Percentiles rank a stretch among this genome's conserved stretches.
These are phyloP conservation scores for Poecile montanus DNA, from an alignment of 2,797 vertebrate species.

Conservation along the genomic window DNA sequence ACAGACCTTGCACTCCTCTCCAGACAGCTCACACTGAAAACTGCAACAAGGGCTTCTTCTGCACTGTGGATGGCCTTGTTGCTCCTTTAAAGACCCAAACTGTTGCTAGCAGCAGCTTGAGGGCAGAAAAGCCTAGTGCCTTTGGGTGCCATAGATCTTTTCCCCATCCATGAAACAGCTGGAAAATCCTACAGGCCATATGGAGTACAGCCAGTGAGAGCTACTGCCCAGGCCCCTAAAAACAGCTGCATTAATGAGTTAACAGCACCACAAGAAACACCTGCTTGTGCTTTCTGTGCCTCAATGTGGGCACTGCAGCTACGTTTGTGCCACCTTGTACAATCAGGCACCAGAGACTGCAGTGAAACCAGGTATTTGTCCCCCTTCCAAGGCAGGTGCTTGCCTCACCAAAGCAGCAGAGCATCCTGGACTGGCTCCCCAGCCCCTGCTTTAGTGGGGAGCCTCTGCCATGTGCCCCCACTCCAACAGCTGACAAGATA, in stretches of 20 bases:
- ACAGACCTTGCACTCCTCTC: neutral
- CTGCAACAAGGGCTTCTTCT: neutral
- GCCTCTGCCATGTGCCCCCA: neutral
- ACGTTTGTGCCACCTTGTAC: neutral
- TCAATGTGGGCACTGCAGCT: neutral
- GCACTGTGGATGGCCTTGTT: neutral
- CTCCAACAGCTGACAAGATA: neutral
- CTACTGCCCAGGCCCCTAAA: neutral
- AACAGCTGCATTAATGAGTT: neutral
- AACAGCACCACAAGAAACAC: neutral
- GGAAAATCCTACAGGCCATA: neutral
- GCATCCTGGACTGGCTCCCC: neutral
- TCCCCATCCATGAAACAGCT: neutral
- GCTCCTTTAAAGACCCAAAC: neutral
- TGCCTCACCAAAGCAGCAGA: neutral
- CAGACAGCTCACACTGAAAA: neutral
- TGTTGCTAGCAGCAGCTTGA: neutral
- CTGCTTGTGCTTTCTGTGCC: neutral
- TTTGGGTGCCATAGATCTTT: neutral
- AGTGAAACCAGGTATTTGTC: neutral
- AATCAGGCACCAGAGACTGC: neutral
- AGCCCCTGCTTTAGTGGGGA: neutral
- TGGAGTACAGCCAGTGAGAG: neutral
- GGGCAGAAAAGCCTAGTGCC: neutral
- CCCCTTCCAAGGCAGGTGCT: rapidly evolving